These are phyloP conservation scores for Indicator maculatus DNA, from an alignment of 2,113 vertebrate genomes.

Conservation along the genomic window DNA sequence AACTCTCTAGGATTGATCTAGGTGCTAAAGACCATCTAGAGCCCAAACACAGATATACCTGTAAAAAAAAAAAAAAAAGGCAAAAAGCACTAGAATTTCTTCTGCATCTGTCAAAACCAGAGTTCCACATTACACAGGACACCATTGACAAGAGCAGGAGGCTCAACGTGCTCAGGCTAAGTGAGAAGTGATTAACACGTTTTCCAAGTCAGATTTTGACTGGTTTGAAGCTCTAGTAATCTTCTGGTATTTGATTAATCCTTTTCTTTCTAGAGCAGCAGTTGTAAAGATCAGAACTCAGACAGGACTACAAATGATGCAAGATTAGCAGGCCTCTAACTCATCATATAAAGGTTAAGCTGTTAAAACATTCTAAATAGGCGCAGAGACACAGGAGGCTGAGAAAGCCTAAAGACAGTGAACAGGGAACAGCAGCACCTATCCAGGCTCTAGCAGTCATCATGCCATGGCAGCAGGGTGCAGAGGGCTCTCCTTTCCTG, in stretches of 20 bases:
- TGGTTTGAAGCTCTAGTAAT: neutral
- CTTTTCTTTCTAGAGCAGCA: neutral
- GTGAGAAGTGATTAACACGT: neutral
- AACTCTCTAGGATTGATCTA: neutral
- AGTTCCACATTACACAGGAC: neutral
- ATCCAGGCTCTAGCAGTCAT: neutral
- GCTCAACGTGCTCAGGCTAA: neutral
- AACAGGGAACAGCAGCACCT: neutral
- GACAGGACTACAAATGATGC: constrained; percentile 18
- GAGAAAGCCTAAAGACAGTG: neutral
- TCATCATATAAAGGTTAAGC: neutral
- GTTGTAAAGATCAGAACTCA: constrained; percentile 24
- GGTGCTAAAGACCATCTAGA: neutral
- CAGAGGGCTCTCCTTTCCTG: neutral
- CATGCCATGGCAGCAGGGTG: accelerated
- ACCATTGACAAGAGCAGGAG: neutral
- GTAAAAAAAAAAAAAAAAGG: neutral
- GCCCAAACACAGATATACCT: neutral
- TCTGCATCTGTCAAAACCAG: neutral
- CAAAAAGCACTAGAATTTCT: neutral
- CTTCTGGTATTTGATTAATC: constrained; percentile 23
- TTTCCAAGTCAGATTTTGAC: constrained; percentile 1
- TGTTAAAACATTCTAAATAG: neutral
- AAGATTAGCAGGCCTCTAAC: constrained; percentile 1
- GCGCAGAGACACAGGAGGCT: neutral